Evolutionary conservation across 1,140 invertebrate species (phyloP).

Genomic region (Anastrepha ludens): DNA sequence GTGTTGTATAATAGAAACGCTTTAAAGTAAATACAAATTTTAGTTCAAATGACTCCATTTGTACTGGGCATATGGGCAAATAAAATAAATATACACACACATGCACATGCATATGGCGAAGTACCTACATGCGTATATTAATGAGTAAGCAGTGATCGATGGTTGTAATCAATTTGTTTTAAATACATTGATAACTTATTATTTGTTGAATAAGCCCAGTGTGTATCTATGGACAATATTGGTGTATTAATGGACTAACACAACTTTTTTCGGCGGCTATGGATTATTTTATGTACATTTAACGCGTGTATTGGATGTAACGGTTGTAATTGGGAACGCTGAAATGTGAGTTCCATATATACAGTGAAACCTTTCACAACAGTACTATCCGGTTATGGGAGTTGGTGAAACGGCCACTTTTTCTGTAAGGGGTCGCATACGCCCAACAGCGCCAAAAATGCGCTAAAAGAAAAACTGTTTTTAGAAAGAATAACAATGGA

Average conservation of each 20-base stretch:
- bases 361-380: too few species aligned
- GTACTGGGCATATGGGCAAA: neutral
- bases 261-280: neutral
- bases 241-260: neutral
- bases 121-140: too few species aligned
- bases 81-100: neutral
- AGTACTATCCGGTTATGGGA: too few species aligned
- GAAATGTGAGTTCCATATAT: too few species aligned
- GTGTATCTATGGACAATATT: neutral
- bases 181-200: neutral
- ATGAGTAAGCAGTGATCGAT: neutral
- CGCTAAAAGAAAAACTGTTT: too few species aligned
- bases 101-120: too few species aligned
- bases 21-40: slow-evolving; percentile 25
- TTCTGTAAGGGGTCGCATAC: too few species aligned
- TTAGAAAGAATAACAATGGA: too few species aligned
- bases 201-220: neutral
- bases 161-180: neutral
- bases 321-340: neutral
- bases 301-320: neutral
- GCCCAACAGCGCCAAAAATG: too few species aligned
- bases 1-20: neutral
- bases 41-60: neutral
- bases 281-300: neutral
- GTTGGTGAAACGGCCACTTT: too few species aligned